Evolutionary conservation across 2,113 vertebrate species (phyloP).

Genomic region (Ailuropoda melanoleuca): DNA sequence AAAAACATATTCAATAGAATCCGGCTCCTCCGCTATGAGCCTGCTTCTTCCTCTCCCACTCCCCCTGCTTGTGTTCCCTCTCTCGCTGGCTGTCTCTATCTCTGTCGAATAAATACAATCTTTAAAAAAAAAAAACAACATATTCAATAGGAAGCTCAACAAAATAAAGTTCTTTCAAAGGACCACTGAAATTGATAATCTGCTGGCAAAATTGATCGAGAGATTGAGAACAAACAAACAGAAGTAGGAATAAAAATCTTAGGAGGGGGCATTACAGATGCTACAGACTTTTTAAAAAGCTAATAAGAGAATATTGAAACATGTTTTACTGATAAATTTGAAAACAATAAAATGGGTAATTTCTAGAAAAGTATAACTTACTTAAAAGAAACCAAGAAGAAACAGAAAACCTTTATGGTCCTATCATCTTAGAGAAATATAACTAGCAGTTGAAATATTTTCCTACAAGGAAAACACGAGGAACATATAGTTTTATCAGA

Average conservation of each 20-base stretch:
- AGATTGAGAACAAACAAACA: neutral
- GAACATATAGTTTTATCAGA: neutral
- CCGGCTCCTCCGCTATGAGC: too few relatives aligned
- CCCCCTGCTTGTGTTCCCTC: too few relatives aligned
- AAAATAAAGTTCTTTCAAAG: neutral
- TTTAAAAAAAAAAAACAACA: too few relatives aligned
- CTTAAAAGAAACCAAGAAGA: slow-evolving; percentile 10
- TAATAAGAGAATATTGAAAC: neutral
- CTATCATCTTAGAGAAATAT: neutral
- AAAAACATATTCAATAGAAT: neutral
- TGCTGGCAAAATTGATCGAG: neutral
- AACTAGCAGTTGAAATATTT: neutral
- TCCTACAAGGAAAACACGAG: neutral
- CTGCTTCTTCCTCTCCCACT: too few relatives aligned
- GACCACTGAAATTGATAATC: neutral
- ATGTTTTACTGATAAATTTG: neutral
- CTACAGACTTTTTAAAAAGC: neutral
- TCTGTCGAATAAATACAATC: too few relatives aligned
- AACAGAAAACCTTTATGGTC: neutral
- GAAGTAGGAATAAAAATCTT: neutral
- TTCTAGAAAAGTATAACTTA: neutral
- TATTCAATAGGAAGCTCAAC: neutral
- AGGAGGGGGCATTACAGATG: neutral
- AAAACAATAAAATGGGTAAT: neutral
- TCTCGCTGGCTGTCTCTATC: too few relatives aligned